These are phyloP conservation scores for Echiichthys vipera DNA, from an alignment of 2,797 vertebrate species.

Conservation along the genomic window DNA sequence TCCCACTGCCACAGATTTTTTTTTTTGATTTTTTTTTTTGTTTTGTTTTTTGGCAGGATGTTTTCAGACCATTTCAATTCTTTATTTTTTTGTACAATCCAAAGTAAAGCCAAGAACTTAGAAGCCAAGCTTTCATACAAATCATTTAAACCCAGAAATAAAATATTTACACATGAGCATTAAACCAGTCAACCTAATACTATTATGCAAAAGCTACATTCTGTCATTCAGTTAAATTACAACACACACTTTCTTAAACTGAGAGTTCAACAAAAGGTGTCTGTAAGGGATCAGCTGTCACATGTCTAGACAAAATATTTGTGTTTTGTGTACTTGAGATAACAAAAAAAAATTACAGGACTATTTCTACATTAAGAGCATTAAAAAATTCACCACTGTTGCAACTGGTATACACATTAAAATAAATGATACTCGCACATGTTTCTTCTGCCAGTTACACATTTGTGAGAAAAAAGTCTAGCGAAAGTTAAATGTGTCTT, in stretches of 20 bases:
- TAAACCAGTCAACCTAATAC: conserved; percentile 85
- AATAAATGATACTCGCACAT: conserved; percentile 89
- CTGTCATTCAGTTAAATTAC: conserved; percentile 87
- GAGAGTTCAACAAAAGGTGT: conserved; percentile 88
- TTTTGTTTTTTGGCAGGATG: conserved; percentile 80
- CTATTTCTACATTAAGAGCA: conserved; percentile 77
- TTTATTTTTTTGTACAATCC: conserved; percentile 97
- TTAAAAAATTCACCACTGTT: conserved; percentile 85
- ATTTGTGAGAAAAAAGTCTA: conserved; percentile 52
- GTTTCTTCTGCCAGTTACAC: conserved; percentile 71
- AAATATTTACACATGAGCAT: conserved; percentile 98
- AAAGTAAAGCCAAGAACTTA: conserved; percentile 91
- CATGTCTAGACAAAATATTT: conserved; percentile 78
- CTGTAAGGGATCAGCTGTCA: conserved; percentile 80
- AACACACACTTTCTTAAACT: conserved; percentile 81
- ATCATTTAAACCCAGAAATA: conserved; percentile 96
- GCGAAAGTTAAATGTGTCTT: conserved; percentile 71
- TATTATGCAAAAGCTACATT: conserved; percentile 92
- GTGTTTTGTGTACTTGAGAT: conserved; percentile 49
- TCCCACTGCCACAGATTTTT: conserved; percentile 68
- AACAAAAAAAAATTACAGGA: conserved; percentile 79
- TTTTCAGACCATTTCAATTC: conserved; percentile 96
- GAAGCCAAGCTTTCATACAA: conserved; percentile 97
- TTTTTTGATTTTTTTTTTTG: conserved; percentile 61
- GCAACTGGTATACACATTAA: conserved; percentile 86